A percentile compares a stretch with the other conserved stretches of the same genome.
Conservation (phyloP, 2,888 invertebrate genomes). For the Drosophila ezoana region DNA sequence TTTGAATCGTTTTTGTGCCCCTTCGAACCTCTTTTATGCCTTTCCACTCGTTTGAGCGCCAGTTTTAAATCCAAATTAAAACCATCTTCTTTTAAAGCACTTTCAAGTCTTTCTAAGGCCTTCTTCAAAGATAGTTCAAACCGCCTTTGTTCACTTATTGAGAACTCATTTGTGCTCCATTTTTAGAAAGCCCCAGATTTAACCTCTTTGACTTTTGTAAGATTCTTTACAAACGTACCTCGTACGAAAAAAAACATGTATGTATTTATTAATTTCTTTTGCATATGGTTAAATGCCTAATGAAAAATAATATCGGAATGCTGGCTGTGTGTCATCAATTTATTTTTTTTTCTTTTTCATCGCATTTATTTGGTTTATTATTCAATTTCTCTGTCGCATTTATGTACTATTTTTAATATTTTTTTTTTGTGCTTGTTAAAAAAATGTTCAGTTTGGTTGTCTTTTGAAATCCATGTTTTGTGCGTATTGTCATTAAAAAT, state of each 20-base stretch:
- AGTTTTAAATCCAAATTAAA: too few species aligned
- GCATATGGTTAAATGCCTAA: conserved; percentile 3
- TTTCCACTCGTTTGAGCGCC: too few species aligned
- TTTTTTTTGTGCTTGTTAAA: neutral
- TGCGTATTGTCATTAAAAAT: conserved; percentile 42
- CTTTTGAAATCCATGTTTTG: neutral
- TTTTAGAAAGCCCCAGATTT: too few species aligned
- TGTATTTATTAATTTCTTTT: conserved; percentile 6
- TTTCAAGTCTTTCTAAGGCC: too few species aligned
- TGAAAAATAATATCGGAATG: neutral
- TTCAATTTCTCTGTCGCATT: neutral
- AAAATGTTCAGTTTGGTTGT: conserved; percentile 23
- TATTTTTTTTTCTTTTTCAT: neutral
- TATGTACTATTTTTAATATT: neutral
- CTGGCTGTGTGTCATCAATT: conserved; percentile 2
- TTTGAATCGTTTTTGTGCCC: too few species aligned
- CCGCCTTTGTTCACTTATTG: too few species aligned
- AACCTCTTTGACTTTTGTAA: too few species aligned
- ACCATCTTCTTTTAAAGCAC: too few species aligned
- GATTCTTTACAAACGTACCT: too few species aligned
- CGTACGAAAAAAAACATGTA: neutral
- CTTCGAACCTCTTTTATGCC: too few species aligned
- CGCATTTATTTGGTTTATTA: conserved; percentile 1
- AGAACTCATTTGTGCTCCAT: too few species aligned
- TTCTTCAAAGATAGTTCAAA: too few species aligned